Evolutionary conservation across 2,888 invertebrate species (phyloP), one percentile per base, ranked within the genome.

Genomic region (Gandaritis pyraliata): DNA sequence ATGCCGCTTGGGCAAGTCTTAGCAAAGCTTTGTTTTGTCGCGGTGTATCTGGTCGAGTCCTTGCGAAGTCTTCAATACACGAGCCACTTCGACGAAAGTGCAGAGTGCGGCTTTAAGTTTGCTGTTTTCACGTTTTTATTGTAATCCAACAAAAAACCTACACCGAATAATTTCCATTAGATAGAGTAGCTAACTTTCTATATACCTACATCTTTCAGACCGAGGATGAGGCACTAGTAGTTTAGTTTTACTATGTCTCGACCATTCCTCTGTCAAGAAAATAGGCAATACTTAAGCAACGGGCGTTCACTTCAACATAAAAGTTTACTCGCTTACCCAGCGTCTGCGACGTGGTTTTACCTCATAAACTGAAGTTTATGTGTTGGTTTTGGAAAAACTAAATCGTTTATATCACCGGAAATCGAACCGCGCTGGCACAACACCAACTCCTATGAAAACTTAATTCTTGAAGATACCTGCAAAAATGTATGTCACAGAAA

Each of bases 361-460:
- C 56, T 65, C 43, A 38, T 57, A 54, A 58, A 61, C 2, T 43
- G 16, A 43, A 16, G 43, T 55, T 50, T 50, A 39, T 55, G 50
- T 39, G 52, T 36, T 49, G 7, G 48, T 38, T 39, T 38, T 46
- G 13, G 16, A 30, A 53, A 56, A 55, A 54, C 47, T 49, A 43
- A 43, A 38, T 54, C 29, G 33, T 59, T 38, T 41, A 39, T 33
- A 43, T 53, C 33, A 41, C 47, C 39, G 33, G 43, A 23, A 54
- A 54, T 60, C 60, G 49, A 60, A 54, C 54, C 54, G 16, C 23
- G 39, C 51, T 65, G 68, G 66, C 66, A 60, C 53, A 29, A 39
- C 23, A 58, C 64, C 66, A 64, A 56, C 54, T 60, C 47, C 41
- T 61, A 55, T 30, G 51, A 61, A 64, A 43, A 62, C 54, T 60